A percentile compares a stretch with the other conserved stretches of the same genome.
Evolutionary conservation across 2,888 invertebrate genomes (phyloP).

Genomic region (Mermis nigrescens): DNA sequence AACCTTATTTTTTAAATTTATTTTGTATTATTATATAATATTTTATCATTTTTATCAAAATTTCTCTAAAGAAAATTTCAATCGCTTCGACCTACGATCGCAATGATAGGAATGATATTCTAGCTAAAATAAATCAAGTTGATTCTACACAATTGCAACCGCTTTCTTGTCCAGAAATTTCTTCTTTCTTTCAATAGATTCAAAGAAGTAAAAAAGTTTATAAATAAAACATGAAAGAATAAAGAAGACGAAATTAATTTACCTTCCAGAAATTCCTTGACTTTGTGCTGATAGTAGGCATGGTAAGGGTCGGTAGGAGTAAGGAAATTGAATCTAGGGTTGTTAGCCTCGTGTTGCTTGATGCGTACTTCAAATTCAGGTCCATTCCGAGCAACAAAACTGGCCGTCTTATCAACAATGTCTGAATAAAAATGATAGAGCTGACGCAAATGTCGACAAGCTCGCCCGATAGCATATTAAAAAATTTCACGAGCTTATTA

Average conservation of each 20-base stretch:
- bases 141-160: conserved; percentile 61
- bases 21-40: no score
- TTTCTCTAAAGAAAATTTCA: no score
- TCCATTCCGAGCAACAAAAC: conserved; percentile 92
- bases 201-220: no score
- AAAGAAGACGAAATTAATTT: not conserved
- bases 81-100: no score
- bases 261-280: conserved; percentile 40
- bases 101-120: no score
- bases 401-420: conserved; percentile 98
- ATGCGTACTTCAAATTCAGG: conserved; percentile 96
- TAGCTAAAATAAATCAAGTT: no score
- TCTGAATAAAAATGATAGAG: conserved; percentile 43
- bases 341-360: conserved; percentile 86
- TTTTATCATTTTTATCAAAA: no score
- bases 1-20: no score
- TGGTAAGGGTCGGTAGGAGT: conserved; percentile 91
- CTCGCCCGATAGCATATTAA: not conserved
- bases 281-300: conserved; percentile 95
- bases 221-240: not conserved
- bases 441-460: conserved; percentile 5
- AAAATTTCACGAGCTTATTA: not conserved
- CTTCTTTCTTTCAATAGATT: not conserved
- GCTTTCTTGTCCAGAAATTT: conserved; percentile 58
- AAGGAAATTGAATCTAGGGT: conserved; percentile 94